Evolutionary conservation across 2,797 vertebrate species (phyloP).

Genomic region (Siniperca obscura): DNA sequence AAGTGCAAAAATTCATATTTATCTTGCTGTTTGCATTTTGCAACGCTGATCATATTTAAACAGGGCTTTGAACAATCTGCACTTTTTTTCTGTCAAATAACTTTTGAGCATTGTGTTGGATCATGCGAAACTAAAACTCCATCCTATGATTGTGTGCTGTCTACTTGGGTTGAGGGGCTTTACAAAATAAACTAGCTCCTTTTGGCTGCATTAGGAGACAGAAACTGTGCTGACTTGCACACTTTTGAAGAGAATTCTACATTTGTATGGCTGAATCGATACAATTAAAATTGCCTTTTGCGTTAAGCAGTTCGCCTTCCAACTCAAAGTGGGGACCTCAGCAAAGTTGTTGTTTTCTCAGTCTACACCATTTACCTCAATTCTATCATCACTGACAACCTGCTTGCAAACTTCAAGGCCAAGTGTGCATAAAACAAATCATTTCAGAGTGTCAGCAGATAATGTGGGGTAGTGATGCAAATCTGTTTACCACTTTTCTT

Average conservation of each 20-base stretch:
- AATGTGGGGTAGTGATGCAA: slow-evolving; percentile 86
- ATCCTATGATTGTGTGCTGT: slow-evolving; percentile 80
- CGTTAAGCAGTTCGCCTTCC: slow-evolving; percentile 82
- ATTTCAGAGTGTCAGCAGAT: slow-evolving; percentile 87
- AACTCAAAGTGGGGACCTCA: slow-evolving; percentile 88
- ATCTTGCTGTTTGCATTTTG: slow-evolving; percentile 81
- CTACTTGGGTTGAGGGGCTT: slow-evolving; percentile 78
- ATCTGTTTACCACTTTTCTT: slow-evolving; percentile 86
- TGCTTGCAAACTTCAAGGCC: slow-evolving; percentile 86
- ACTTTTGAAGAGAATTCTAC: slow-evolving; percentile 85
- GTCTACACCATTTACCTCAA: slow-evolving; percentile 87
- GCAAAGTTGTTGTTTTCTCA: slow-evolving; percentile 88
- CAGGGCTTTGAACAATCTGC: slow-evolving; percentile 81
- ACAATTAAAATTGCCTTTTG: slow-evolving; percentile 88
- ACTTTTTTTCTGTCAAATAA: slow-evolving; percentile 79
- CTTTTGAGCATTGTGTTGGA: slow-evolving; percentile 85
- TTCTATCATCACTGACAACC: slow-evolving; percentile 89
- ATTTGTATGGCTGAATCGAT: slow-evolving; percentile 89
- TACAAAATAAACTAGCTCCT: slow-evolving; percentile 83
- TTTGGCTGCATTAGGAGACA: slow-evolving; percentile 83
- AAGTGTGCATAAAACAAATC: slow-evolving; percentile 88
- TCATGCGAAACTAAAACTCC: slow-evolving; percentile 83
- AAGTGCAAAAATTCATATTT: slow-evolving; percentile 74
- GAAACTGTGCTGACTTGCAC: slow-evolving; percentile 86
- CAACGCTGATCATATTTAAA: slow-evolving; percentile 84